Evolutionary conservation across 2,888 invertebrate genomes (phyloP).

Genomic region (Pasiphila rectangulata): DNA sequence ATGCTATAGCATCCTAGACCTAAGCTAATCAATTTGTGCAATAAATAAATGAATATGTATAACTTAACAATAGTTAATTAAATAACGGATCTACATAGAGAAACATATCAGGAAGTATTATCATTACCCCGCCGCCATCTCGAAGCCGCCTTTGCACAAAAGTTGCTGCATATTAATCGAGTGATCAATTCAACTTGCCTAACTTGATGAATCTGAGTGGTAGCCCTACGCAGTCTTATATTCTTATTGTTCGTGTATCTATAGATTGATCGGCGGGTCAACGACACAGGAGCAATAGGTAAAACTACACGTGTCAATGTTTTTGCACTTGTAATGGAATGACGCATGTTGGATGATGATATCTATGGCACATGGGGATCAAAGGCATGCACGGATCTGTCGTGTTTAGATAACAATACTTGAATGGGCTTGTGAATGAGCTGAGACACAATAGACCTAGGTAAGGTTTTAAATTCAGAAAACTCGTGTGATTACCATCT

Average conservation of each 20-base stretch:
- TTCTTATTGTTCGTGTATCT: constrained; percentile 36
- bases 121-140: not conserved
- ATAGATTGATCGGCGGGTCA: constrained; percentile 47
- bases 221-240: constrained; percentile 15
- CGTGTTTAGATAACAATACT: constrained; percentile 8
- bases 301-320: constrained; percentile 40
- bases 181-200: not conserved
- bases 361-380: constrained; percentile 11
- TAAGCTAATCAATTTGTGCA: no score
- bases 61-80: no score
- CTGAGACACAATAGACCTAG: no score
- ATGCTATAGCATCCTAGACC: no score
- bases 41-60: no score
- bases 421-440: not conserved
- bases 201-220: constrained; percentile 12
- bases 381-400: not conserved
- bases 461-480: no score
- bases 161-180: not conserved
- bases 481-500: no score
- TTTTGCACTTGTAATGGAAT: constrained; percentile 33
- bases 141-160: not conserved
- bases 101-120: not conserved
- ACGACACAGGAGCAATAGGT: constrained; percentile 41
- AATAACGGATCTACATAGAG: not conserved
- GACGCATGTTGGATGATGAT: constrained; percentile 19